Percentiles rank a stretch among this genome's conserved stretches.
Evolutionary conservation across 2,888 invertebrate species (phyloP).

Genomic region (Lasioglossum vierecki): DNA sequence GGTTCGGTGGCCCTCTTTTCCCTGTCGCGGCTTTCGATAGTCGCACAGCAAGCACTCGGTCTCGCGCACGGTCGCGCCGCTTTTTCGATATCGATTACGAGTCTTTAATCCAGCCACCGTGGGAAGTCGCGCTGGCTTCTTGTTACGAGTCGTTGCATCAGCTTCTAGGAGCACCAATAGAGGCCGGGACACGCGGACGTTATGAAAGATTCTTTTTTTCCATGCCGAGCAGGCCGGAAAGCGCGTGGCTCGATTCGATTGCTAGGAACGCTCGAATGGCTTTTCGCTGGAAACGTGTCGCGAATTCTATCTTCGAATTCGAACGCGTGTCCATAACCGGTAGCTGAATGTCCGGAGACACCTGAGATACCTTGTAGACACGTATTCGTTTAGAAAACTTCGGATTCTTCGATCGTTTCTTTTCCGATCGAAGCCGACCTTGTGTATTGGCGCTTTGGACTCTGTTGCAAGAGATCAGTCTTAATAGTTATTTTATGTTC

Average conservation of each 20-base stretch:
- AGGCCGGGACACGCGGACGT: not conserved
- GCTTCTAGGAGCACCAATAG: not conserved
- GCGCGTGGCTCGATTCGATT: not conserved
- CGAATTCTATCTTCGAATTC: conserved; percentile 29
- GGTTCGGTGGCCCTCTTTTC: conserved; percentile 41
- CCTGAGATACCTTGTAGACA: not conserved
- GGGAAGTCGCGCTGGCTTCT: conserved; percentile 10
- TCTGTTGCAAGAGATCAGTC: not conserved
- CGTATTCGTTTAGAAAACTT: not conserved
- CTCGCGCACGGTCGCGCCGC: not conserved
- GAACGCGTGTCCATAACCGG: not conserved
- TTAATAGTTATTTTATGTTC: not conserved
- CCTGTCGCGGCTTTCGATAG: conserved; percentile 26
- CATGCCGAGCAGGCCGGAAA: not conserved
- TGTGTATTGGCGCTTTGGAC: not conserved
- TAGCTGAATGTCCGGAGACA: not conserved
- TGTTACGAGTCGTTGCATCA: not conserved
- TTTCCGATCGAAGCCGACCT: not conserved
- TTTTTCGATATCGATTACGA: conserved; percentile 14
- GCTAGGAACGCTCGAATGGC: conserved; percentile 5
- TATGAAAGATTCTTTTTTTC: not conserved
- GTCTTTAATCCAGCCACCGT: conserved; percentile 17
- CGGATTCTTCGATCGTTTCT: not conserved
- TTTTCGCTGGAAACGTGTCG: conserved; percentile 31
- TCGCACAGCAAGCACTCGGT: not conserved